Conservation (phyloP, 1,140 invertebrate species). For the Elymnias hypermnestra region DNA sequence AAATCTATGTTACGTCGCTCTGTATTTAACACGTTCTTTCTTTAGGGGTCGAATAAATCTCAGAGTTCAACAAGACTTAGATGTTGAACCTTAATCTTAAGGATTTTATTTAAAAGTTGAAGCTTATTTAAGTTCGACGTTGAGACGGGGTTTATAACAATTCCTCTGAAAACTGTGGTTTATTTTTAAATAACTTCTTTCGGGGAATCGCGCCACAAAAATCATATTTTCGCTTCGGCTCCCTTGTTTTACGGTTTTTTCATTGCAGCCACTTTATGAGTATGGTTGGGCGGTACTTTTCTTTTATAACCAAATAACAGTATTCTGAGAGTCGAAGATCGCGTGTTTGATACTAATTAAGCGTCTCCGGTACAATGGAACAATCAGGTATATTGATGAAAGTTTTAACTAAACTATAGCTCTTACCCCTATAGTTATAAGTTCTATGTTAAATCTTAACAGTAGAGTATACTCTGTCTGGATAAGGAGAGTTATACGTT, state of each 20-base stretch:
- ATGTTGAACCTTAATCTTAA: neutral
- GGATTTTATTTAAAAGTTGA: neutral
- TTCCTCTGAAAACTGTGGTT: conserved; percentile 11
- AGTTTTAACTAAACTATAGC: conserved; percentile 6
- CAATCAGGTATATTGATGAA: conserved; percentile 3
- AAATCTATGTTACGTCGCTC: too few species aligned
- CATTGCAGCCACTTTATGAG: conserved; percentile 63
- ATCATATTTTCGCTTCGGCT: conserved; percentile 55
- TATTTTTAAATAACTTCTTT: conserved; percentile 25
- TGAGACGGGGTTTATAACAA: conserved; percentile 10
- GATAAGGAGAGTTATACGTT: conserved; percentile 38
- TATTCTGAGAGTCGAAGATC: conserved; percentile 48
- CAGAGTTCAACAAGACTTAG: neutral
- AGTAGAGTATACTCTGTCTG: conserved; percentile 46
- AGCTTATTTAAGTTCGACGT: neutral
- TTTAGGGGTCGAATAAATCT: too few species aligned
- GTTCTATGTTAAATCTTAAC: neutral
- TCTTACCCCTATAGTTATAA: conserved; percentile 4
- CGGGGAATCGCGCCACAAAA: conserved; percentile 42
- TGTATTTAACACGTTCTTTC: too few species aligned
- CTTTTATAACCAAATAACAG: conserved; percentile 52
- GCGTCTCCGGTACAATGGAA: conserved; percentile 27
- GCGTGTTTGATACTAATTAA: conserved; percentile 68
- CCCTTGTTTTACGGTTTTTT: conserved; percentile 65
- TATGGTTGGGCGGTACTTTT: conserved; percentile 48